Evolutionary conservation across 2,888 invertebrate species (phyloP).

Genomic region (Apocheima hispidaria): DNA sequence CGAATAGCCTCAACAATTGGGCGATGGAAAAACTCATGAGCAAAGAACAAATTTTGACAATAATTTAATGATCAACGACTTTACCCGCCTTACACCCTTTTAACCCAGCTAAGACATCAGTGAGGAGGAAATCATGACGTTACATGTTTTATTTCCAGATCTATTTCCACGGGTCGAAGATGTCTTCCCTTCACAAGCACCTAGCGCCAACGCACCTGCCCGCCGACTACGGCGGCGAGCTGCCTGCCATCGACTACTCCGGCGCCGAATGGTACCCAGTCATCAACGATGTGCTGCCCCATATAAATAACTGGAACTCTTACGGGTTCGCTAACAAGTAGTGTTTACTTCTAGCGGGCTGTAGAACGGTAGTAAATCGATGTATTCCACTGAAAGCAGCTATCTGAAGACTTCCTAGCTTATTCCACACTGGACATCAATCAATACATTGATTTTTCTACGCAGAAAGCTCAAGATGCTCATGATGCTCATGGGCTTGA

Average conservation of each 20-base stretch:
- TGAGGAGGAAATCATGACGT: too few relatives aligned
- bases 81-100: background rate
- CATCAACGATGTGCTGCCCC: constrained; percentile 87
- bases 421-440: background rate
- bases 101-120: too few relatives aligned
- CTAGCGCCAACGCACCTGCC: constrained; percentile 89
- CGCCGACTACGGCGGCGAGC: constrained; percentile 90
- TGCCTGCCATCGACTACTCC: constrained; percentile 91
- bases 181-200: constrained; percentile 91
- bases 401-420: background rate
- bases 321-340: constrained; percentile 86
- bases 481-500: too few relatives aligned
- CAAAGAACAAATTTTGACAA: too few relatives aligned
- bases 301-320: constrained; percentile 89
- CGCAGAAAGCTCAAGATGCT: too few relatives aligned
- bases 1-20: too few relatives aligned
- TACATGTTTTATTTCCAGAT: constrained; percentile 82
- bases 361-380: background rate
- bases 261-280: constrained; percentile 92
- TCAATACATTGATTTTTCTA: too few relatives aligned
- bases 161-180: constrained; percentile 93
- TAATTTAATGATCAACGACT: too few relatives aligned
- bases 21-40: too few relatives aligned
- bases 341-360: background rate
- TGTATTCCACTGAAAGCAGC: background rate